Evolutionary conservation across 2,113 vertebrate genomes (phyloP), one percentile per base, ranked within the genome.

Genomic region (Puffinus mauretanicus): DNA sequence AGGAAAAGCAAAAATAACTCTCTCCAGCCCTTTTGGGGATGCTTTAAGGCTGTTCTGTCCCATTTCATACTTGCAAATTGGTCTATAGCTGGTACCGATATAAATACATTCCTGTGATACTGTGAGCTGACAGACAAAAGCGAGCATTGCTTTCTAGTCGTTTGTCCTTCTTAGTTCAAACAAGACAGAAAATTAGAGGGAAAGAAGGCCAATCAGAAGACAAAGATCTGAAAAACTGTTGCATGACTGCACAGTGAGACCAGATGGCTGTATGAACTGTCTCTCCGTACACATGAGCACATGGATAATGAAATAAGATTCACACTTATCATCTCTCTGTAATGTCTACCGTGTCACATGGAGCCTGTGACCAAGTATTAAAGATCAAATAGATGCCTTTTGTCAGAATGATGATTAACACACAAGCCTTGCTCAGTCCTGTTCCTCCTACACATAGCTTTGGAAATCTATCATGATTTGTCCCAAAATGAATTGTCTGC

Each of bases 201-300:
- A 92, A 95, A 81, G 93, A 88, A 91, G 62, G 88, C 87, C 57
- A 76, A 57, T 88, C 57, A 54, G 91, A 95, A 95, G 84, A 92
- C 65, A 90, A 92, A 91, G 94, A 93, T 97, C 85, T 93, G 86
- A 97, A 94, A 95, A 96, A 93, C 73, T 94, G 92, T 92, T 93
- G 91, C 91, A 58, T 94, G 95, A 95, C 79, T 96, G 89, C 65
- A 64, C 79, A 79, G 96, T 70, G 78, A 91, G 90, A 93, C 64
- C 96, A 97, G 95, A 97, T 97, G 93, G 93, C 86, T 94, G 38
- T 36, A 60, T 90, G 92, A 95, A 94, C 91, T 86, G 71, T 46
- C 76, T 85, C 71, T 94, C 90, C 1, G 0, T 86, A 91, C 76
- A 90, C 93, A 94, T n/a, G 75, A 91, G 69, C 93, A 91, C 92